Evolutionary conservation across 2,797 vertebrate genomes (phyloP).

Genomic region (Coregonus sp.): DNA sequence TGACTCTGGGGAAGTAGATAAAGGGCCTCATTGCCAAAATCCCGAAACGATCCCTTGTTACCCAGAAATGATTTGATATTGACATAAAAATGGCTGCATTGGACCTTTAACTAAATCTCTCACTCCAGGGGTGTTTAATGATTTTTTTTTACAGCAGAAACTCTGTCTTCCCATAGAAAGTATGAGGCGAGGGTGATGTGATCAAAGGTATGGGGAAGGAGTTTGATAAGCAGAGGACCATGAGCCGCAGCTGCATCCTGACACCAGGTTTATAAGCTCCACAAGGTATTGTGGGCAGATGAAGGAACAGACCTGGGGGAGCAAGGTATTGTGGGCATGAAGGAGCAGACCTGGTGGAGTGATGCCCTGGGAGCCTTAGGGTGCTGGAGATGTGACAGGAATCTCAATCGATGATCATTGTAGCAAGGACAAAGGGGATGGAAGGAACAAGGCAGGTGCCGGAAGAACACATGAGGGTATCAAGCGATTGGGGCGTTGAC

Average conservation of each 20-base stretch:
- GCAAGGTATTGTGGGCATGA: constrained; percentile 13
- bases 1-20: too few species aligned
- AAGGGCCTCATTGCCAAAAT: too few species aligned
- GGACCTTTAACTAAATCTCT: not conserved
- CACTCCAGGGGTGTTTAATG: not conserved
- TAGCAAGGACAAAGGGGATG: constrained; percentile 48
- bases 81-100: too few species aligned
- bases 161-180: not conserved
- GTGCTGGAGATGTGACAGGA: constrained; percentile 45
- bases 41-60: too few species aligned
- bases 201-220: constrained; percentile 49
- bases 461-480: constrained; percentile 44
- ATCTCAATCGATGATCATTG: constrained; percentile 59
- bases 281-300: constrained; percentile 55
- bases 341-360: too few species aligned
- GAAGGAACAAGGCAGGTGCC: constrained; percentile 31
- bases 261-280: constrained; percentile 38
- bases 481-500: constrained; percentile 4
- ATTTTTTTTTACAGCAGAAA: not conserved
- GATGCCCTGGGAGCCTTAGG: constrained; percentile 46
- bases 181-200: constrained; percentile 39
- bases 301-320: constrained; percentile 49
- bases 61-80: too few species aligned
- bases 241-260: constrained; percentile 43
- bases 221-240: constrained; percentile 55